phyloP scores from a whole-genome alignment of 2,113 vertebrate species.

The Hemiscyllium ocellatum region DNA sequence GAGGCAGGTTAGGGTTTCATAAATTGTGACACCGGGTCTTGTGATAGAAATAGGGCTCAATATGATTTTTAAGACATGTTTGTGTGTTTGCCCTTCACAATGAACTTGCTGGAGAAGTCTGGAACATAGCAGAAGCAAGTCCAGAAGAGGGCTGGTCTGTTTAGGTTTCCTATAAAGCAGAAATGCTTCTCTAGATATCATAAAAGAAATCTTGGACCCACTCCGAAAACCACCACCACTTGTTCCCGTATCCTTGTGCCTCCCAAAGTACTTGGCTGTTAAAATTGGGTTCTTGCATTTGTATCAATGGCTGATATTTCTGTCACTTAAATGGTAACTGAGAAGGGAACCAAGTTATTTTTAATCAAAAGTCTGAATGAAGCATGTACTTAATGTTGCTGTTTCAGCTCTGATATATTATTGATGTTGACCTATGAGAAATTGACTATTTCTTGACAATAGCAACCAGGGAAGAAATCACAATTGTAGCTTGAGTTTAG shows the following conservation, averaged over 20 bases:
- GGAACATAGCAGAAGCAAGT: background rate
- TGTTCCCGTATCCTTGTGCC: background rate
- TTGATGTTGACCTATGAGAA: background rate
- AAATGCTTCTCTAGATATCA: background rate
- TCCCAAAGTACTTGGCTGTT: background rate
- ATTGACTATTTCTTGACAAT: background rate
- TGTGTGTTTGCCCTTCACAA: background rate
- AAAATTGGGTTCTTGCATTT: background rate
- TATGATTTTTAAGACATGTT: background rate
- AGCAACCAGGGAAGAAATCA: background rate
- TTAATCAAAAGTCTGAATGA: background rate
- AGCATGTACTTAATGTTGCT: background rate
- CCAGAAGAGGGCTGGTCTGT: background rate
- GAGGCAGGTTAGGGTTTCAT: background rate
- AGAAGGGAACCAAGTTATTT: background rate
- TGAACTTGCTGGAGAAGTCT: background rate
- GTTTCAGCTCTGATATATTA: background rate
- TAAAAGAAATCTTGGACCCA: background rate
- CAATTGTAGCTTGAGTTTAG: background rate
- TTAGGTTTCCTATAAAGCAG: background rate
- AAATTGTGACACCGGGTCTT: background rate
- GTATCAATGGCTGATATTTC: background rate
- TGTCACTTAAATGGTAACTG: background rate
- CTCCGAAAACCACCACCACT: too few relatives aligned
- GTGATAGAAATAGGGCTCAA: background rate